Percentiles rank a stretch among this genome's conserved stretches.
Evolutionary conservation across 92 coral and sea anemone genomes (phyloP).

Genomic region (Epizoanthus rinbou): DNA sequence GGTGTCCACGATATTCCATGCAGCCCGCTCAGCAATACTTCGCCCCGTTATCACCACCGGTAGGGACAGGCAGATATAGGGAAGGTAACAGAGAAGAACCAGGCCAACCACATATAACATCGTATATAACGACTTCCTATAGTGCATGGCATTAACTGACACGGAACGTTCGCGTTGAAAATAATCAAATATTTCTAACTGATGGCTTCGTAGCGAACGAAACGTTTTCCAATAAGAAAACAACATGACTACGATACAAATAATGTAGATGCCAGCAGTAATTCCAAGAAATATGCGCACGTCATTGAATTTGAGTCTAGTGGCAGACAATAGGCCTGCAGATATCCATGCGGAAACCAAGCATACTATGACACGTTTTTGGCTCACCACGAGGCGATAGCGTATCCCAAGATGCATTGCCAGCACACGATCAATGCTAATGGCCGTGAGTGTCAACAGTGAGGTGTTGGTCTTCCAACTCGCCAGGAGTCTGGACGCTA

Average conservation of each 20-base stretch:
- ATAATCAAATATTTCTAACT: conserved; percentile 27
- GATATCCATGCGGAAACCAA: conserved; percentile 40
- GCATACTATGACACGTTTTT: conserved; percentile 14
- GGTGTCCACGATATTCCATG: conserved; percentile 51
- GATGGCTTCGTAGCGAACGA: conserved; percentile 42
- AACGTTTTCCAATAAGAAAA: conserved; percentile 50
- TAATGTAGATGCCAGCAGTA: conserved; percentile 28
- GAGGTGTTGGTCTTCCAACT: conserved; percentile 53
- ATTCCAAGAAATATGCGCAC: conserved; percentile 53
- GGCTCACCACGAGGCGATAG: conserved; percentile 48
- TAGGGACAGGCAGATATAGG: conserved; percentile 45
- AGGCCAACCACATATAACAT: conserved; percentile 57
- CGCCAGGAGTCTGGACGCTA: conserved; percentile 54
- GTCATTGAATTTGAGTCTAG: conserved; percentile 47
- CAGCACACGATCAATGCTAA: conserved; percentile 59
- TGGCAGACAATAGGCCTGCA: conserved; percentile 45
- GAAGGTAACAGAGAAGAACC: conserved; percentile 52
- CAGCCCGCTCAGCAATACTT: conserved; percentile 46
- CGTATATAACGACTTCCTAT: conserved; percentile 49
- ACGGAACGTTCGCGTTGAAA: conserved; percentile 31
- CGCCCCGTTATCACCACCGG: conserved; percentile 53
- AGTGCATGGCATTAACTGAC: conserved; percentile 44
- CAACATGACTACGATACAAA: conserved; percentile 38
- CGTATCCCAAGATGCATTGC: conserved; percentile 53
- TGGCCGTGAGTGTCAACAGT: conserved; percentile 51